phyloP scores from a whole-genome alignment of 1,140 invertebrate genomes.

The Procambarus virginalis region DNA sequence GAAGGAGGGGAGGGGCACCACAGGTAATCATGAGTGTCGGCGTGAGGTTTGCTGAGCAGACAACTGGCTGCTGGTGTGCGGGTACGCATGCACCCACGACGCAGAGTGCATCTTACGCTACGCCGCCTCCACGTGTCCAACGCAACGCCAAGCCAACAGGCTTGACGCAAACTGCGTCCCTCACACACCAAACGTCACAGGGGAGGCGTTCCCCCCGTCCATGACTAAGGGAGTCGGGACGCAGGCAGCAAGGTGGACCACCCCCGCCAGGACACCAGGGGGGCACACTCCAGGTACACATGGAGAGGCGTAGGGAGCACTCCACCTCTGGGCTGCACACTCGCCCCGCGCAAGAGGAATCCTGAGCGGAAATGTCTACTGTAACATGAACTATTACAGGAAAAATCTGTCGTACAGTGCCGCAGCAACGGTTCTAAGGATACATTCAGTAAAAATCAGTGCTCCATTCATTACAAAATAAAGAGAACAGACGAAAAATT shows the following conservation, averaged over 20 bases:
- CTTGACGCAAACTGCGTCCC: no score
- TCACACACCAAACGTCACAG: no score
- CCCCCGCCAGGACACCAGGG: background rate
- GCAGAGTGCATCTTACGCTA: background rate
- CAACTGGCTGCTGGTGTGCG: slow-evolving; percentile 18
- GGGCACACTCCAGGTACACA: background rate
- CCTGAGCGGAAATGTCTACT: slow-evolving; percentile 30
- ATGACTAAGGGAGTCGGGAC: no score
- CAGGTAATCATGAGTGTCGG: background rate
- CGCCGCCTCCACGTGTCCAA: background rate
- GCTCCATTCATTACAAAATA: slow-evolving; percentile 42
- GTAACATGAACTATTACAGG: slow-evolving; percentile 29
- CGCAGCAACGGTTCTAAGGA: slow-evolving; percentile 23
- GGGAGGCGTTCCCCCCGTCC: no score
- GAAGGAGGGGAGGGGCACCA: background rate
- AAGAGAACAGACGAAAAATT: slow-evolving; percentile 23
- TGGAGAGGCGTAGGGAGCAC: background rate
- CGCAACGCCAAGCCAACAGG: no score
- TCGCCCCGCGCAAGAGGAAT: background rate
- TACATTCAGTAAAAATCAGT: slow-evolving; percentile 42
- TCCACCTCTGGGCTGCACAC: slow-evolving; percentile 2
- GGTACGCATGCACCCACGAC: background rate
- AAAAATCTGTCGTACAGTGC: slow-evolving; percentile 33
- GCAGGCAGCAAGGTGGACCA: no score
- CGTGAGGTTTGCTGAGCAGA: slow-evolving; percentile 45